phyloP scores from a whole-genome alignment of 1,140 invertebrate species.

The Lethrus apterus region DNA sequence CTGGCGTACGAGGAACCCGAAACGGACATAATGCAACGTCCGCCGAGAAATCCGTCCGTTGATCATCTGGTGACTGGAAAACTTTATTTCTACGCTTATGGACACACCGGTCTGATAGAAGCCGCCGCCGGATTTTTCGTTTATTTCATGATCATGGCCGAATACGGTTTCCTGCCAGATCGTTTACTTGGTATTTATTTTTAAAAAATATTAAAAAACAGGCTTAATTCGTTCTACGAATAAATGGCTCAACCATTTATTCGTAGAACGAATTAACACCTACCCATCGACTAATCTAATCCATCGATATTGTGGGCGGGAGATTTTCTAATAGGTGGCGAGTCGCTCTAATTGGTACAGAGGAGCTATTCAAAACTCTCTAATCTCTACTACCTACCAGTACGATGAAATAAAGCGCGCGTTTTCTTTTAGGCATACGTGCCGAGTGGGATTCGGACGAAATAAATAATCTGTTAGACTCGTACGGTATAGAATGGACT shows the following conservation, averaged over 20 bases:
- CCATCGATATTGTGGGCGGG: too few relatives aligned
- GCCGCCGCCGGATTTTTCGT: slow-evolving; percentile 79
- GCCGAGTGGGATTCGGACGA: slow-evolving; percentile 64
- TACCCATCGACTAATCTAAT: too few relatives aligned
- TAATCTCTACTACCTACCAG: not conserved
- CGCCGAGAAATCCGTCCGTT: slow-evolving; percentile 65
- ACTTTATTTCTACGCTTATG: slow-evolving; percentile 53
- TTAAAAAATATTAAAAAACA: too few relatives aligned
- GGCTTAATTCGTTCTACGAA: too few relatives aligned
- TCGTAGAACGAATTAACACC: too few relatives aligned
- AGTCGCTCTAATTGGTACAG: too few relatives aligned
- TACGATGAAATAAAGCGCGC: not conserved
- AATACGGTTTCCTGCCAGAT: slow-evolving; percentile 70
- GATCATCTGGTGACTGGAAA: slow-evolving; percentile 69
- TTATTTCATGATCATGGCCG: slow-evolving; percentile 81
- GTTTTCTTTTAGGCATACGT: slow-evolving; percentile 48
- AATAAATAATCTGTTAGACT: slow-evolving; percentile 66
- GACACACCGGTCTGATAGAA: slow-evolving; percentile 83
- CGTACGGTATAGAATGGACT: slow-evolving; percentile 77
- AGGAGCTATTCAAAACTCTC: too few relatives aligned
- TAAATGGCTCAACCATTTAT: too few relatives aligned
- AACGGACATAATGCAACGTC: slow-evolving; percentile 80
- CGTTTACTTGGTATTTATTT: slow-evolving; percentile 50
- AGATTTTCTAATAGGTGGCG: too few relatives aligned
- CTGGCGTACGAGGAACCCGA: slow-evolving; percentile 82